Evolutionary conservation across 2,888 invertebrate genomes (phyloP), one percentile per base, ranked within the genome.

Genomic region (Pherbina coryleti): DNA sequence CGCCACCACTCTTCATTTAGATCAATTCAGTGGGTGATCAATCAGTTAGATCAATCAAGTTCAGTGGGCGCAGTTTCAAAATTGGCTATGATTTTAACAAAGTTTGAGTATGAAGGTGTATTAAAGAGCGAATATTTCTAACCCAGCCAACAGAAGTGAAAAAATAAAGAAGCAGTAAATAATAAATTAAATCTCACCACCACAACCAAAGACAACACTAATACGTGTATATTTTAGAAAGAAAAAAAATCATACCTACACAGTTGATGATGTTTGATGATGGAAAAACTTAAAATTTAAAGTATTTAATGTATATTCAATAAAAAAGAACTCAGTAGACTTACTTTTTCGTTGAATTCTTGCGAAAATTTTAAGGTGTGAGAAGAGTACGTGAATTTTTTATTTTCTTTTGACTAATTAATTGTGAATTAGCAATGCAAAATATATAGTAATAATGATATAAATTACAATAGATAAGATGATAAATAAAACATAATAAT

Each of bases 401-500:
- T 64, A 28, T 19, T 55, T 19, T 19, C 55, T 7, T 55, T 55
- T 19, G n/a, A 34, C 64, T 66, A 66, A 37, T 34, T 66, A 66
- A 37, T 34, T 66, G 64, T 66, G 64, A 37, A 66, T n/a, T 66
- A n/a, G 17, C 64, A 64, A 60, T 74, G 62, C 60, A 69, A 75
- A 77, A 79, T 62, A 75, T 66, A 64, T 74, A 77, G 73, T 62
- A 70, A 60, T 69, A 53, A 71, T 73, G 72, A 74, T 55, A 75
- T 60, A 73, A 79, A 70, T 62, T 34, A 31, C 34, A 64, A 64
- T 37, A 66, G 9, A 44, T 73, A 77, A 70, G 55, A 78, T 77
- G 80, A 73, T 74, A 79, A 80, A 79, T 78, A 81, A 77, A 77
- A 81, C 70, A 44, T 70, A 74, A 79, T 76, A 72, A 73, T 74